These are phyloP conservation scores for Polylopha cassiicola DNA, from an alignment of 2,888 invertebrate species.

Conservation along the genomic window DNA sequence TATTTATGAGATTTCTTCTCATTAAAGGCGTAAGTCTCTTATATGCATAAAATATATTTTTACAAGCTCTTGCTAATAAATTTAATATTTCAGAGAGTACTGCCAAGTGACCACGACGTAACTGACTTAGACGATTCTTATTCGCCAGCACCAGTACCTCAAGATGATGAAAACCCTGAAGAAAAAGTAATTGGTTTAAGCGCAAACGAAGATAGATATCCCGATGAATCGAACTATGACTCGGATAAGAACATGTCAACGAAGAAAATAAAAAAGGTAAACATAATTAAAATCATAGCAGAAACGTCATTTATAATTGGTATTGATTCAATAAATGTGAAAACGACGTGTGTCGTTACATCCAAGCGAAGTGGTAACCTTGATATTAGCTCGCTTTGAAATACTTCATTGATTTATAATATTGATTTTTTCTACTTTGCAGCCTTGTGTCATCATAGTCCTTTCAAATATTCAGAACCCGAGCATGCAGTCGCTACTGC, in stretches of 20 bases:
- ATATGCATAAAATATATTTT: not conserved
- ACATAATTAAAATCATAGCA: not conserved
- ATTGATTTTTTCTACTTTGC: conserved; percentile 34
- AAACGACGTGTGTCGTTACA: conserved; percentile 3
- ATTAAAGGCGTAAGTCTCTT: conserved; percentile 43
- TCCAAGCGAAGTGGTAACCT: conserved; percentile 14
- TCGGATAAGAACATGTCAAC: conserved; percentile 26
- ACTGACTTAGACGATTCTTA: conserved; percentile 29
- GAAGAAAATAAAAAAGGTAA: conserved; percentile 38
- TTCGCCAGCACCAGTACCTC: conserved; percentile 25
- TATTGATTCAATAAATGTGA: conserved; percentile 10
- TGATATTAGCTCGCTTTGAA: conserved; percentile 15
- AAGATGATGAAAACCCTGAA: conserved; percentile 27
- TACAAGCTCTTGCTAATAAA: not conserved
- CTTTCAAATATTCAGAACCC: conserved; percentile 59
- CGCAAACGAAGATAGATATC: conserved; percentile 32
- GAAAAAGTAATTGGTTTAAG: conserved; percentile 37
- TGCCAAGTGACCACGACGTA: conserved; percentile 37
- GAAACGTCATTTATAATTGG: not conserved
- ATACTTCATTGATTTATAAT: no score
- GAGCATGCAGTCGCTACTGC: conserved; percentile 55
- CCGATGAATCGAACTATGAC: conserved; percentile 33
- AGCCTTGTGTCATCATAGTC: conserved; percentile 62
- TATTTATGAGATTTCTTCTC: conserved; percentile 34
- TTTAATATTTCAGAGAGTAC: conserved; percentile 38